phyloP scores from a whole-genome alignment of 2,113 vertebrate genomes.

The Cyanocitta stelleri region DNA sequence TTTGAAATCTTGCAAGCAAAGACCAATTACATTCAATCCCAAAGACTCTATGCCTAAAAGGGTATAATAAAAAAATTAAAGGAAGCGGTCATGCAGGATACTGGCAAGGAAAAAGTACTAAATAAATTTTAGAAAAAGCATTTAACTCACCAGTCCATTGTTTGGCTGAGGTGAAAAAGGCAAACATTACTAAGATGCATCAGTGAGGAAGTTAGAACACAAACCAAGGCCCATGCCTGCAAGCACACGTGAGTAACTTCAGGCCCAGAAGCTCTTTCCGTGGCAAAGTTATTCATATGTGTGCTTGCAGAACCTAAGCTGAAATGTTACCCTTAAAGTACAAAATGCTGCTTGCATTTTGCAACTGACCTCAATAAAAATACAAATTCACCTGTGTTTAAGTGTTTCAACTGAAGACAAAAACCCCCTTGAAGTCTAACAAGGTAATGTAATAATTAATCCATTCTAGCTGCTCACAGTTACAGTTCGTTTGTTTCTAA shows the following conservation, averaged over 20 bases:
- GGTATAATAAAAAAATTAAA: slow-evolving; percentile 33
- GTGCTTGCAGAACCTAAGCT: not conserved
- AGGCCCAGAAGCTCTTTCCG: not conserved
- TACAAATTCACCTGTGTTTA: not conserved
- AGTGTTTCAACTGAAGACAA: not conserved
- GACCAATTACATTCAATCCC: not conserved
- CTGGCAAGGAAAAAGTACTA: not conserved
- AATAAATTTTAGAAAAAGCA: slow-evolving; percentile 32
- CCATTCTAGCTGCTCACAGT: not conserved
- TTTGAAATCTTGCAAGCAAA: not conserved
- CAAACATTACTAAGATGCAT: slow-evolving; percentile 62
- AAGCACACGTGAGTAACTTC: slow-evolving; percentile 53
- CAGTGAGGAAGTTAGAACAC: slow-evolving; percentile 37
- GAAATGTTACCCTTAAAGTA: not conserved
- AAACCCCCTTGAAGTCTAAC: not conserved
- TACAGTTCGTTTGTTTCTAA: not conserved
- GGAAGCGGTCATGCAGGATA: slow-evolving; percentile 58
- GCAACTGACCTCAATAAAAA: not conserved
- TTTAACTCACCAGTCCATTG: slow-evolving; percentile 71
- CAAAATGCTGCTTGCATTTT: not conserved
- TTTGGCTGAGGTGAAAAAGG: slow-evolving; percentile 70
- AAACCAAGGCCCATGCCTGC: slow-evolving; percentile 32
- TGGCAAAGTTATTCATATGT: slow-evolving; percentile 26
- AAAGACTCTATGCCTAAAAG: not conserved
- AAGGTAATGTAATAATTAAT: not conserved